These are phyloP conservation scores for Cryptoprocta ferox DNA, from an alignment of 2,797 vertebrate genomes.

Conservation along the genomic window DNA sequence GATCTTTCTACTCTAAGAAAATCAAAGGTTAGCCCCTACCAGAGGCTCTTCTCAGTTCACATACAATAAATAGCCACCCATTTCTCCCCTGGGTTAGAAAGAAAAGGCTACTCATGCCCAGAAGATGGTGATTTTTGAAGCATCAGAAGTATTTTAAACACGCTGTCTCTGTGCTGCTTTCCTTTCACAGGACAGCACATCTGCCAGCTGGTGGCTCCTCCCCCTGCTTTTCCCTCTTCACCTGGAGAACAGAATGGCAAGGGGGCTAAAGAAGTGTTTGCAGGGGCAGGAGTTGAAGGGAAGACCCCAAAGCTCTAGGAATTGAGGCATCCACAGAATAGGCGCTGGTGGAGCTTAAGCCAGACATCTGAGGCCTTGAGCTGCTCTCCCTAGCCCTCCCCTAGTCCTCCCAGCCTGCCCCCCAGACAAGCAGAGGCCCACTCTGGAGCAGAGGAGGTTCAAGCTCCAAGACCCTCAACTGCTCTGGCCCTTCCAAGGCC, in stretches of 20 bases:
- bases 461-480: background rate
- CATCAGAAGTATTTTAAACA: constrained; percentile 22
- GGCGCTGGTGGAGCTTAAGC: background rate
- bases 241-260: background rate
- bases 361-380: background rate
- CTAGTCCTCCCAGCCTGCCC: background rate
- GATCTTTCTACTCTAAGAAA: constrained; percentile 58
- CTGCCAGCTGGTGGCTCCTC: background rate
- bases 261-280: background rate
- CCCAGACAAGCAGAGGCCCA: background rate
- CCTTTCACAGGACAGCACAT: constrained; percentile 47
- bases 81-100: constrained; percentile 5
- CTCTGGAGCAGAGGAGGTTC: background rate
- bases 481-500: background rate
- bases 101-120: constrained; percentile 45
- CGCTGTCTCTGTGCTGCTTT: background rate
- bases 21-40: constrained; percentile 38
- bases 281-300: background rate
- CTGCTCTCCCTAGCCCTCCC: background rate
- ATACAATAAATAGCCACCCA: background rate
- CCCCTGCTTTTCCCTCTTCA: too few relatives aligned
- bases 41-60: background rate
- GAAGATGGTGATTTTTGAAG: background rate
- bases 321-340: background rate
- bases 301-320: background rate